These are phyloP conservation scores for Laterallus jamaicensis DNA, from an alignment of 2,113 vertebrate genomes.

Conservation along the genomic window DNA sequence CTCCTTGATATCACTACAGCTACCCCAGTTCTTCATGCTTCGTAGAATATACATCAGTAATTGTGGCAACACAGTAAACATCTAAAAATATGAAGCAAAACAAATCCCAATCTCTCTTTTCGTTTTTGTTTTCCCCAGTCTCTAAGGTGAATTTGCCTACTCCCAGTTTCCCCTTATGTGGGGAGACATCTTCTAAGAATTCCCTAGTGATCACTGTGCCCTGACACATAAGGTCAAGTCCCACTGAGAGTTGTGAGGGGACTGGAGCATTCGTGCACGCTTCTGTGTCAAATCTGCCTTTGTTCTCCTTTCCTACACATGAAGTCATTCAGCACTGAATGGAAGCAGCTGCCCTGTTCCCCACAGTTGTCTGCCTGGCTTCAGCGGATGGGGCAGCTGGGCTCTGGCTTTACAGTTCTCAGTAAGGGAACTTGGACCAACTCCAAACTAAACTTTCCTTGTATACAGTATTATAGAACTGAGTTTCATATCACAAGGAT, in stretches of 20 bases:
- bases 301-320: neutral
- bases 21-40: neutral
- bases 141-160: neutral
- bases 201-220: neutral
- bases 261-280: neutral
- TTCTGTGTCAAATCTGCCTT: neutral
- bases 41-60: neutral
- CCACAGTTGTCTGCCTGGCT: neutral
- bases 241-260: neutral
- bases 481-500: neutral
- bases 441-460: constrained; percentile 28
- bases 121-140: neutral
- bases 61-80: neutral
- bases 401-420: neutral
- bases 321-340: neutral
- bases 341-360: neutral
- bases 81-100: neutral
- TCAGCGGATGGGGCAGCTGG: neutral
- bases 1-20: neutral
- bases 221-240: neutral
- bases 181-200: neutral
- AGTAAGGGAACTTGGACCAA: neutral
- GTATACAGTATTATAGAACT: neutral
- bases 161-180: neutral
- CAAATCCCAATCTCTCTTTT: neutral